A percentile compares a stretch with the other conserved stretches of the same genome.
These are phyloP conservation scores for Otolemur crassicaudatus DNA, from an alignment of 2,797 vertebrate genomes.

Conservation along the genomic window DNA sequence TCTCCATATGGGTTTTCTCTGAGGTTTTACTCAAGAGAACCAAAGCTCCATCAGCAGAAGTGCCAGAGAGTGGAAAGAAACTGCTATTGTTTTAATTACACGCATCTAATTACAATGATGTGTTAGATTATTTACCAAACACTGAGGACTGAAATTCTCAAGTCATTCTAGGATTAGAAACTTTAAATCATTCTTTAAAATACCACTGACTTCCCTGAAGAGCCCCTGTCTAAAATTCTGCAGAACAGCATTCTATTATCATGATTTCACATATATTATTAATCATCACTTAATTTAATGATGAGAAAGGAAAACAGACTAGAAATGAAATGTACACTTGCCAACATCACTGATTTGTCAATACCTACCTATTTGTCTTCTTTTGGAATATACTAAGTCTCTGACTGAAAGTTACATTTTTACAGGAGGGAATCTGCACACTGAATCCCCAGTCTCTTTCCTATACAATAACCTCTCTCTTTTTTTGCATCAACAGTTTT, in stretches of 20 bases:
- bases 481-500: background rate
- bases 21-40: background rate
- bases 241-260: slow-evolving; percentile 62
- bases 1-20: slow-evolving; percentile 1
- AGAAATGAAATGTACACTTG: background rate
- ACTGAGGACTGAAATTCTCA: slow-evolving; percentile 73
- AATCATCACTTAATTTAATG: slow-evolving; percentile 78
- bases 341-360: slow-evolving; percentile 33
- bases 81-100: slow-evolving; percentile 80
- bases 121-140: slow-evolving; percentile 80
- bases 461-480: background rate
- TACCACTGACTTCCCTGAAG: slow-evolving; percentile 66
- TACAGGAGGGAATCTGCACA: background rate
- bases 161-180: slow-evolving; percentile 76
- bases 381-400: background rate
- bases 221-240: slow-evolving; percentile 76
- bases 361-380: slow-evolving; percentile 50
- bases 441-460: background rate
- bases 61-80: slow-evolving; percentile 80
- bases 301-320: slow-evolving; percentile 71
- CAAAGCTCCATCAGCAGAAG: slow-evolving; percentile 66
- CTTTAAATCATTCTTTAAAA: slow-evolving; percentile 75
- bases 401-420: background rate
- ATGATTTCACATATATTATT: slow-evolving; percentile 75
- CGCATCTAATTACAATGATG: slow-evolving; percentile 81